These are phyloP conservation scores for Serranus cabrilla DNA, from an alignment of 2,797 vertebrate species.

Conservation along the genomic window DNA sequence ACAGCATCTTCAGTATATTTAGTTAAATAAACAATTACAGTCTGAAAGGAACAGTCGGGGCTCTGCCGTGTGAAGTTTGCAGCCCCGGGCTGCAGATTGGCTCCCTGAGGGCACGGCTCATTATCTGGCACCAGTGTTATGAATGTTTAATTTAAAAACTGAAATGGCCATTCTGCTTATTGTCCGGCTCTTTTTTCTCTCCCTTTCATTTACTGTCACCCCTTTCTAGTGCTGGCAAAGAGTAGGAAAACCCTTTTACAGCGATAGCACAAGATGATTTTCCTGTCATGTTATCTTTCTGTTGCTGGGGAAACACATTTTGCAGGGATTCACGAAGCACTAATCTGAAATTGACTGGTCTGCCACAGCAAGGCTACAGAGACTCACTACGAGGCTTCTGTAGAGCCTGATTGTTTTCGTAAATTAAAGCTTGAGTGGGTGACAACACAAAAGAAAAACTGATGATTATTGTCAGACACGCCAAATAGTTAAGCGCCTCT, in stretches of 20 bases:
- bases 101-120: conserved; percentile 42
- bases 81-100: conserved; percentile 31
- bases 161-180: conserved; percentile 52
- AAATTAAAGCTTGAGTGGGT: conserved; percentile 52
- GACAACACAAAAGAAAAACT: conserved; percentile 35
- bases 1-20: conserved; percentile 32
- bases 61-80: conserved; percentile 34
- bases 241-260: conserved; percentile 47
- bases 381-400: conserved; percentile 31
- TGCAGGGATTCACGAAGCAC: conserved; percentile 55
- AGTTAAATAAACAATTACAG: conserved; percentile 48
- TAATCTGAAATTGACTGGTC: conserved; percentile 70
- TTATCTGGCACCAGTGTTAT: conserved; percentile 48
- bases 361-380: conserved; percentile 48
- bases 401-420: conserved; percentile 33
- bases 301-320: conserved; percentile 69
- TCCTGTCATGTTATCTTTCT: conserved; percentile 68
- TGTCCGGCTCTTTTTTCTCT: conserved; percentile 9
- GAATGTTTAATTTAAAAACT: conserved; percentile 58
- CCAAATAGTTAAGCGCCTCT: conserved; percentile 3
- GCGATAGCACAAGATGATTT: conserved; percentile 64
- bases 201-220: conserved; percentile 36
- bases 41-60: conserved; percentile 9
- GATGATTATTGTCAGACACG: conserved; percentile 19
- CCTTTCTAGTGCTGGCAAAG: conserved; percentile 30